Base-by-base conservation (phyloP, 2,888 invertebrate genomes). In the Atethmia centrago region DNA sequence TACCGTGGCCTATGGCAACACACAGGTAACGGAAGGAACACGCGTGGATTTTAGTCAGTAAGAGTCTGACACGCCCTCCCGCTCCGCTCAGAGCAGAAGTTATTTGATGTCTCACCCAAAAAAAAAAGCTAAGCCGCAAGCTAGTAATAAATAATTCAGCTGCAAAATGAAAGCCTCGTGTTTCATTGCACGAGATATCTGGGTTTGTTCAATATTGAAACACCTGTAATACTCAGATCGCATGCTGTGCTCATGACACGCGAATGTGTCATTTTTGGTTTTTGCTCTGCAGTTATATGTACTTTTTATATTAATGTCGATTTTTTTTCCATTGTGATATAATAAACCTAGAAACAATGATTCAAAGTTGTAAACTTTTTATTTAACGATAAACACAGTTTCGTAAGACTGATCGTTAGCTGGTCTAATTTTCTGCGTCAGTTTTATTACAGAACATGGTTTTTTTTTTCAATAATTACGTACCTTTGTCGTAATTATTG, bases 241-340 rank as follows among this genome's bases (percentile, higher is more conserved):
- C 87, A 87, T 87, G 87, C 74, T 59, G 74, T 68, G 74, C n/a
- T 49, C 61, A 74, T 61, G 80, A 79, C 88, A 89, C 88, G 88
- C 87, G 84, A 89, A 83, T 81, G 58, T 74, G 79, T 83, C 84
- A 86, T 88, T 89, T 75, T 74, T 72, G 28, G 61, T 73, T 74
- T 80, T 77, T 71, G 69, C 65, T 80, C 63, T 71, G 53, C 47
- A 67, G 31, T 31, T 53, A 59, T 16, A 1, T n/a, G 10, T 40
- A 4, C 42, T 59, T 64, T 73, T 78, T 64, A 40, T 79, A 79
- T 66, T 56, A 79, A 42, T 64, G 9, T 58, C 19, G 40, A n/a
- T n/a, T 42, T 59, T 63, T 64, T 53, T 62, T 21, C 28, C 2
- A 19, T 59, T 75, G 19, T 51, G 21, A 8, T 36, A 25, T 61